Evolutionary conservation across 1,140 invertebrate species (phyloP).

Genomic region (Drosophila micromelanica): DNA sequence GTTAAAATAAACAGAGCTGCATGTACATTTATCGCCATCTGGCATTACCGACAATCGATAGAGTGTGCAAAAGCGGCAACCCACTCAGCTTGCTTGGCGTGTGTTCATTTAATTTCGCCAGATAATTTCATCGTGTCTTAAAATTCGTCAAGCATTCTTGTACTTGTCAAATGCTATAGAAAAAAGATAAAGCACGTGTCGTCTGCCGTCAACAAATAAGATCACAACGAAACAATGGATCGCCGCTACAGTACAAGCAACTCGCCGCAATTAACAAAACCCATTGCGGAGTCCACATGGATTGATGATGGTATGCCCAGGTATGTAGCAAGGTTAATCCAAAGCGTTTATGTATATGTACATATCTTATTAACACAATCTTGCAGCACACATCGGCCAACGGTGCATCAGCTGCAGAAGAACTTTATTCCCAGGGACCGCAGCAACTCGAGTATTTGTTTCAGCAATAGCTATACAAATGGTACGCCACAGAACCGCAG

Average conservation of each 20-base stretch:
- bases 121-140: slow-evolving; percentile 9
- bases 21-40: slow-evolving; percentile 4
- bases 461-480: slow-evolving; percentile 15
- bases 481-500: slow-evolving; percentile 14
- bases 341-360: background rate
- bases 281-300: slow-evolving; percentile 79
- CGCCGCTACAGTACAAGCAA: slow-evolving; percentile 64
- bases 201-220: background rate
- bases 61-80: slow-evolving; percentile 28
- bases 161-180: slow-evolving; percentile 1
- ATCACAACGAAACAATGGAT: slow-evolving; percentile 49
- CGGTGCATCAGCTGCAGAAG: slow-evolving; percentile 16
- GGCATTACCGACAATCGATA: slow-evolving; percentile 39
- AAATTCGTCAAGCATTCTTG: background rate
- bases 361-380: background rate
- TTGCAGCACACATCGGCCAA: background rate
- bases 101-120: slow-evolving; percentile 17
- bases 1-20: slow-evolving; percentile 32
- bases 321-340: slow-evolving; percentile 21
- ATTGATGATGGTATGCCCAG: slow-evolving; percentile 55
- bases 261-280: slow-evolving; percentile 49
- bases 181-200: background rate
- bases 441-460: slow-evolving; percentile 43
- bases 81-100: slow-evolving; percentile 13
- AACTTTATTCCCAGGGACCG: slow-evolving; percentile 27